These are phyloP conservation scores for Popillia japonica DNA, from an alignment of 1,140 invertebrate species.

Conservation along the genomic window DNA sequence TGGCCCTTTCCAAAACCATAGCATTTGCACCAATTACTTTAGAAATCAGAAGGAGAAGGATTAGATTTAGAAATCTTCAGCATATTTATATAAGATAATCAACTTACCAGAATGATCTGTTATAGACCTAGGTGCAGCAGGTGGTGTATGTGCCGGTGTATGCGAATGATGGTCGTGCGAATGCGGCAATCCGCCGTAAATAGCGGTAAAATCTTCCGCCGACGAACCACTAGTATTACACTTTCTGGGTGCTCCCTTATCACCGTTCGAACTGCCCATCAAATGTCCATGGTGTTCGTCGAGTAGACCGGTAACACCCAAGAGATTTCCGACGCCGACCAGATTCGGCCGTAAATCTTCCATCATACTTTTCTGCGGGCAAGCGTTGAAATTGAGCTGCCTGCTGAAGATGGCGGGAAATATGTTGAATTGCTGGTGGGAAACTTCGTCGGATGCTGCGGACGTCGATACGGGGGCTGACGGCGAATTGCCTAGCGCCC, in stretches of 20 bases:
- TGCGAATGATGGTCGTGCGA: slow-evolving; percentile 62
- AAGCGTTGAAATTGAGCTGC: slow-evolving; percentile 81
- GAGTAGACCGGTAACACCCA: slow-evolving; percentile 78
- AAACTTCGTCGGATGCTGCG: slow-evolving; percentile 64
- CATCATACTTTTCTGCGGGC: slow-evolving; percentile 80
- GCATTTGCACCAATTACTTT: too few species aligned
- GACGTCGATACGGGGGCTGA: slow-evolving; percentile 58
- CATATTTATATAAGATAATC: too few species aligned
- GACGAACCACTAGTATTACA: slow-evolving; percentile 79
- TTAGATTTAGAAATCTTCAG: too few species aligned
- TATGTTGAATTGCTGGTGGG: slow-evolving; percentile 87
- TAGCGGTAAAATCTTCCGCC: slow-evolving; percentile 79
- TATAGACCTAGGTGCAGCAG: slow-evolving; percentile 63
- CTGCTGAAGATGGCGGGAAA: slow-evolving; percentile 88
- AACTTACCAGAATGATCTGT: slow-evolving; percentile 67
- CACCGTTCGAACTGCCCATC: slow-evolving; percentile 63
- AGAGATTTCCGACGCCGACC: slow-evolving; percentile 74
- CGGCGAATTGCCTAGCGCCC: slow-evolving; percentile 58
- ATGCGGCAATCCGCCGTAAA: slow-evolving; percentile 71
- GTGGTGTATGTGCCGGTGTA: slow-evolving; percentile 71
- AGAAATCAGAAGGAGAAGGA: too few species aligned
- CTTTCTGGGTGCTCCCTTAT: slow-evolving; percentile 69
- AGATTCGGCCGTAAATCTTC: slow-evolving; percentile 84
- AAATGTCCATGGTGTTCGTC: slow-evolving; percentile 78
- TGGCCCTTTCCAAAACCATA: too few species aligned